Percentiles rank a stretch among this genome's conserved stretches.
Evolutionary conservation across 2,113 vertebrate species (phyloP).

Genomic region (Barnardius zonarius): DNA sequence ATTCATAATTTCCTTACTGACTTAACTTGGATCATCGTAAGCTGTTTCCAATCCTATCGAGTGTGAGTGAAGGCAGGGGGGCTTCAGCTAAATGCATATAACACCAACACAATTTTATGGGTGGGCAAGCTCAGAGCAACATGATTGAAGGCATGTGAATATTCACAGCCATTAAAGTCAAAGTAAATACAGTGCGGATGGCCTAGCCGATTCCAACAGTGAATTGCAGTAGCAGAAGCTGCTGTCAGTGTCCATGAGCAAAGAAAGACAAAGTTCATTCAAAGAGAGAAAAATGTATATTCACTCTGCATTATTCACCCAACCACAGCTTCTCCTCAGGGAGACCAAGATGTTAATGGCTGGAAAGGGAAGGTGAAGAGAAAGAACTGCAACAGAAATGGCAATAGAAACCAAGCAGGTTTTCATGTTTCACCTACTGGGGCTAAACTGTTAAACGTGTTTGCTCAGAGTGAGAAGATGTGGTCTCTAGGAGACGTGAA

Average conservation of each 20-base stretch:
- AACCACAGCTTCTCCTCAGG: neutral
- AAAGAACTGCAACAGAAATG: neutral
- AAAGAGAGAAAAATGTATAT: neutral
- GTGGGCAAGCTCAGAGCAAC: neutral
- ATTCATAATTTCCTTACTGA: conserved; percentile 35
- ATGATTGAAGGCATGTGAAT: neutral
- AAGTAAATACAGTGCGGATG: neutral
- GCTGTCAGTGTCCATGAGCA: neutral
- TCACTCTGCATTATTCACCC: neutral
- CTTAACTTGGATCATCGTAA: conserved; percentile 24
- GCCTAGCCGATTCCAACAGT: neutral
- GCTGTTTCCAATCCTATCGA: neutral
- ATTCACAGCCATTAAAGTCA: conserved; percentile 12
- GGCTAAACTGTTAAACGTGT: accelerated
- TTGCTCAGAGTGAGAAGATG: neutral
- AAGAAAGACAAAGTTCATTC: neutral
- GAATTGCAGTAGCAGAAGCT: neutral
- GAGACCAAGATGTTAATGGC: neutral
- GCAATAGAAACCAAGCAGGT: neutral
- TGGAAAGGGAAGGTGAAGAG: neutral
- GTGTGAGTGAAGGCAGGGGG: accelerated
- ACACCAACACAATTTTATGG: neutral
- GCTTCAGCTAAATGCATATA: neutral
- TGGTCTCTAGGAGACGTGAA: neutral
- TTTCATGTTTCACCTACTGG: neutral